Evolutionary conservation across 2,888 invertebrate genomes (phyloP).

Genomic region (Urechis unicinctus): DNA sequence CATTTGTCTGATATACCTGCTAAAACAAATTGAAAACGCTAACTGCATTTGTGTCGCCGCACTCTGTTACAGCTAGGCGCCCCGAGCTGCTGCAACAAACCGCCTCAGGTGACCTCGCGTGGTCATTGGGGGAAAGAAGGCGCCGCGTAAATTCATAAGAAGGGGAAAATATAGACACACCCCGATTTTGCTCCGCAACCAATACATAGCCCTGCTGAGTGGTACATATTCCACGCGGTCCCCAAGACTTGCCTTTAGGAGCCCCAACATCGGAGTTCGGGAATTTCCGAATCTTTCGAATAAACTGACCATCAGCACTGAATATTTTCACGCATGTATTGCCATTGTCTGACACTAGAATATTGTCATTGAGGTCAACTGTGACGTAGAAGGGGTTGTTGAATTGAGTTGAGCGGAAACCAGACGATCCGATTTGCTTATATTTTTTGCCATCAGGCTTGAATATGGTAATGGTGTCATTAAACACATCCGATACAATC

Average conservation of each 20-base stretch:
- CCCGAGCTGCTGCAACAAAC: neutral
- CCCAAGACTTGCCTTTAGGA: constrained; percentile 57
- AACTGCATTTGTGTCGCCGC: too few species aligned
- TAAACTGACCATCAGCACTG: neutral
- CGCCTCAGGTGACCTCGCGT: neutral
- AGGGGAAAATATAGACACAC: constrained; percentile 5
- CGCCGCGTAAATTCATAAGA: neutral
- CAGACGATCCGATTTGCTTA: constrained; percentile 84
- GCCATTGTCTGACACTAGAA: constrained; percentile 94
- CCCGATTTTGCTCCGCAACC: constrained; percentile 69
- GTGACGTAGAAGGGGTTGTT: constrained; percentile 98
- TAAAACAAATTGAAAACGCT: too few species aligned
- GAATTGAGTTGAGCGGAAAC: constrained; percentile 84
- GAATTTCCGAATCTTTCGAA: neutral
- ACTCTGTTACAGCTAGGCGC: neutral
- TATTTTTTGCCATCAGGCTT: constrained; percentile 89
- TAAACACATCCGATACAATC: constrained; percentile 92
- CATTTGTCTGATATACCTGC: too few species aligned
- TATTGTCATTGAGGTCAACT: constrained; percentile 83
- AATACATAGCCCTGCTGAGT: constrained; percentile 97
- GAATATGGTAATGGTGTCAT: constrained; percentile 82
- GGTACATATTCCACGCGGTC: constrained; percentile 95
- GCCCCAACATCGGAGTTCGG: neutral
- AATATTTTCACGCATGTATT: constrained; percentile 85
- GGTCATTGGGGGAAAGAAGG: neutral